These are phyloP conservation scores for Silurus aristotelis DNA, from an alignment of 2,797 vertebrate species.

Conservation along the genomic window DNA sequence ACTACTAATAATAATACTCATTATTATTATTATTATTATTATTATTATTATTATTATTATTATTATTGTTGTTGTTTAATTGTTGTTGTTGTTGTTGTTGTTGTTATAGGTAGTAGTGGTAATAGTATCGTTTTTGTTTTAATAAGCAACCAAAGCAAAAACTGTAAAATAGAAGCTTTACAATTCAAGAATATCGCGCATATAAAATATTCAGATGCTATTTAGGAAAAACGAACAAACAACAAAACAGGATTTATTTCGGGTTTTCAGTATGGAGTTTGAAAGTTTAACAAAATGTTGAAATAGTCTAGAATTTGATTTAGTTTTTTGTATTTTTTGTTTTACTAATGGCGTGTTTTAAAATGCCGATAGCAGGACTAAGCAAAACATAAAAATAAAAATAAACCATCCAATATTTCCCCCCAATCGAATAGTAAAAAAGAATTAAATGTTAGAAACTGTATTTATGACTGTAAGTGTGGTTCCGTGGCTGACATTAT, in stretches of 20 bases:
- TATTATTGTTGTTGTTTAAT: conserved; percentile 7
- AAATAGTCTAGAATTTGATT: not conserved
- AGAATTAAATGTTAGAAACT: not conserved
- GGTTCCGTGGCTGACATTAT: too few species aligned
- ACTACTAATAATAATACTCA: too few species aligned
- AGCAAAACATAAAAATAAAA: not conserved
- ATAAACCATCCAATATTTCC: not conserved
- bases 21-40: too few species aligned
- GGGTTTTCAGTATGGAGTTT: too few species aligned
- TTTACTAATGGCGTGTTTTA: not conserved
- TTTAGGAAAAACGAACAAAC: too few species aligned
- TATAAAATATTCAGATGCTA: not conserved
- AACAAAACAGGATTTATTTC: not conserved
- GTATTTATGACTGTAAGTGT: not conserved
- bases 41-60: too few species aligned
- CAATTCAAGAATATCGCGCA: not conserved
- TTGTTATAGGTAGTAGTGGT: too few species aligned
- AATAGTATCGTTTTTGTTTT: not conserved
- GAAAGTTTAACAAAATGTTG: not conserved
- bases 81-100: not conserved
- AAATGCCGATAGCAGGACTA: too few species aligned
- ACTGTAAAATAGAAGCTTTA: not conserved
- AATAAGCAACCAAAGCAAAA: not conserved
- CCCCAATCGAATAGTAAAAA: not conserved
- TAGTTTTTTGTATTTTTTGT: not conserved